Evolutionary conservation across 2,888 invertebrate genomes (phyloP), one percentile per base, ranked within the genome.

Genomic region (Brenthis daphne): DNA sequence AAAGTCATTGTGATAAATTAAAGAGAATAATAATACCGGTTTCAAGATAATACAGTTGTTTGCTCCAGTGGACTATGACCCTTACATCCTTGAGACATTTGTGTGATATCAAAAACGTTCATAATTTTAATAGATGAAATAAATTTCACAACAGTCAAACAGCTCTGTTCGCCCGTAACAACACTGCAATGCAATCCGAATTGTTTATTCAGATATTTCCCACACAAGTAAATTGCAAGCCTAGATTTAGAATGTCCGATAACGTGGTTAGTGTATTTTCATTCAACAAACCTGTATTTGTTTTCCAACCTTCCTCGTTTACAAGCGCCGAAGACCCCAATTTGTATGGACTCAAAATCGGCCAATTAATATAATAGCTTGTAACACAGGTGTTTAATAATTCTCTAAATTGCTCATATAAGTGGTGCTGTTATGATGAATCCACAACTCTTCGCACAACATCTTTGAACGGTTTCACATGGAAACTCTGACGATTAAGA

Each of bases 401-500:
- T 79, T 81, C 76, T 76, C 78, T 72, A 80, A 83, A 82, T 82
- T 77, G 76, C 76, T 79, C 77, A 79, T 78, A 73, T 74, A 74
- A 76, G 66, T 71, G 77, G 70, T 74, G 78, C 75, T 75, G 76
- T 76, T 77, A 82, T 76, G 73, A 79, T 77, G 74, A 78, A 74
- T 77, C 76, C 73, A 75, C 76, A 76, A 76, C 77, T 81, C 82
- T 86, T 87, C 85, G 85, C 87, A 86, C 83, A 81, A 76, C 77
- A 74, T 79, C 75, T 79, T 79, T 80, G 77, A 82, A 78, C 80
- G 82, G 83, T 86, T 88, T 87, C 87, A 85, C 87, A 85, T 86
- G 84, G 84, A 85, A 83, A 86, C 84, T 82, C 83, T 82, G 82
- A 83, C 83, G 82, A 85, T 85, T 83, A 85, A 84, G 83, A 87